Conservation (phyloP, 2,797 vertebrate species). For the Bradypus variegatus region DNA sequence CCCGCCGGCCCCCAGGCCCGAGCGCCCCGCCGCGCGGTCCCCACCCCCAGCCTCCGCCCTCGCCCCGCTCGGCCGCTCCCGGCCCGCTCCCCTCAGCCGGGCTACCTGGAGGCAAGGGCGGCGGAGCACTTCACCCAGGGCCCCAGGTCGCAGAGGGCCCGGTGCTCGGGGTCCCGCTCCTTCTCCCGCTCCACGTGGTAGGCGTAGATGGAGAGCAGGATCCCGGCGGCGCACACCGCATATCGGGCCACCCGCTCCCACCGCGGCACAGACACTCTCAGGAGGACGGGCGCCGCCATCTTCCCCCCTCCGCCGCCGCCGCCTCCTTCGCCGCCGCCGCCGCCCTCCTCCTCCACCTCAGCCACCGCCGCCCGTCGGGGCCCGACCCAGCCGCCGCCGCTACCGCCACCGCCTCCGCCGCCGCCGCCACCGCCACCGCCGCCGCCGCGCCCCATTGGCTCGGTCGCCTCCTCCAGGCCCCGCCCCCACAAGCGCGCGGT, state of each 20-base stretch:
- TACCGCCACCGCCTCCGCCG: constrained; percentile 38
- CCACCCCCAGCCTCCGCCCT: constrained; percentile 1
- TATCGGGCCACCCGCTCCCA: constrained; percentile 94
- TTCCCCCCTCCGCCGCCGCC: constrained; percentile 71
- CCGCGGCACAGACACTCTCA: constrained; percentile 98
- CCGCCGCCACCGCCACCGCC: constrained; percentile 59
- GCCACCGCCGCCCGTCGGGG: constrained; percentile 65
- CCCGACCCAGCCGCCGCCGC: constrained; percentile 55
- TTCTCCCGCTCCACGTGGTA: constrained; percentile 94
- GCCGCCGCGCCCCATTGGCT: constrained; percentile 61
- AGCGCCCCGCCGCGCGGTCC: neutral
- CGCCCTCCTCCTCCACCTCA: constrained; percentile 67
- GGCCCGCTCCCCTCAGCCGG: neutral
- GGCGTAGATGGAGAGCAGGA: constrained; percentile 89
- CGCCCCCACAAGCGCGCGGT: constrained; percentile 58
- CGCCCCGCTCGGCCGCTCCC: neutral
- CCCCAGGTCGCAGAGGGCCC: constrained; percentile 91
- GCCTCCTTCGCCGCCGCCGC: constrained; percentile 31
- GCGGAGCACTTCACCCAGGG: constrained; percentile 94
- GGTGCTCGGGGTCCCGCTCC: constrained; percentile 82
- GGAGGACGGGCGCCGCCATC: constrained; percentile 99
- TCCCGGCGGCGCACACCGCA: constrained; percentile 89
- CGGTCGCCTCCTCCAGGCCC: constrained; percentile 41
- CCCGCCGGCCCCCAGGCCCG: neutral
- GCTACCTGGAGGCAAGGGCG: constrained; percentile 94